phyloP scores from a whole-genome alignment of 30 jellyfish, hydroid and myxozoan species.

The Cassiopea andromeda region DNA sequence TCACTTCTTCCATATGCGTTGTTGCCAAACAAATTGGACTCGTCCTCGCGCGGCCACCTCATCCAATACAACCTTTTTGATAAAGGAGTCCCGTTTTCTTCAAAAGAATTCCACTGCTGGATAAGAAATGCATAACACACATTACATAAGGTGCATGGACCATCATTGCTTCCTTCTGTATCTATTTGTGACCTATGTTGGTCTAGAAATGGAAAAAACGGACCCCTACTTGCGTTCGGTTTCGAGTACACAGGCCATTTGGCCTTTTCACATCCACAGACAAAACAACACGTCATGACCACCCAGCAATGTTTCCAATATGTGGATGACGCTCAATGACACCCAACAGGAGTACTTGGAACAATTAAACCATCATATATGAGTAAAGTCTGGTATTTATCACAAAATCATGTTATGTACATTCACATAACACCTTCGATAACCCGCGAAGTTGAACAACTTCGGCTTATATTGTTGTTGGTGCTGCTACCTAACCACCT shows the following conservation, averaged over 20 bases:
- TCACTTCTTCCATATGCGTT: neutral
- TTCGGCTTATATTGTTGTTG: neutral
- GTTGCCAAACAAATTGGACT: neutral
- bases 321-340: neutral
- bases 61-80: slow-evolving; percentile 82
- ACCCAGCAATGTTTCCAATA: neutral
- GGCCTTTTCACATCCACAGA: slow-evolving; percentile 83
- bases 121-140: slow-evolving; percentile 82
- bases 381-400: neutral
- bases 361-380: neutral
- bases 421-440: neutral
- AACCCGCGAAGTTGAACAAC: neutral
- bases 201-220: slow-evolving; percentile 86
- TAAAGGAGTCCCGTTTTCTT: slow-evolving; percentile 70
- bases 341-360: neutral
- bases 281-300: slow-evolving; percentile 61
- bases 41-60: slow-evolving; percentile 13
- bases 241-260: slow-evolving; percentile 71
- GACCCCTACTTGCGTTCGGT: slow-evolving; percentile 46
- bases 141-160: slow-evolving; percentile 62
- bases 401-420: neutral
- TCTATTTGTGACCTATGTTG: slow-evolving; percentile 74
- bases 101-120: slow-evolving; percentile 92
- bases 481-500: neutral
- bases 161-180: slow-evolving; percentile 30